Evolutionary conservation across 2,113 vertebrate species (phyloP).

Genomic region (Ameiurus melas): DNA sequence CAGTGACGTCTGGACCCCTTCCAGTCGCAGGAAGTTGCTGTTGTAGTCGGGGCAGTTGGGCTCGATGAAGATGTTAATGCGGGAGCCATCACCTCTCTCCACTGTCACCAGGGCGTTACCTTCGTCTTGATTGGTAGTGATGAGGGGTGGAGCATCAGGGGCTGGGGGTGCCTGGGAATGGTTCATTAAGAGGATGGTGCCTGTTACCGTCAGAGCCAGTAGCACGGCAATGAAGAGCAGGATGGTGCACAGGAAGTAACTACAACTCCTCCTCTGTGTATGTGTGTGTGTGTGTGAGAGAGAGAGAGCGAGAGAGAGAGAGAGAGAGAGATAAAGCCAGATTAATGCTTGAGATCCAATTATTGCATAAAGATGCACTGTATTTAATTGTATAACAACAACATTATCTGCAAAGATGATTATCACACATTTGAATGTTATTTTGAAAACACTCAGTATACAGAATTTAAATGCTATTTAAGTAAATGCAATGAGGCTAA

Average conservation of each 20-base stretch:
- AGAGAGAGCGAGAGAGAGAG: no score
- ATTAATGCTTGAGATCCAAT: conserved; percentile 33
- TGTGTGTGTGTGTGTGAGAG: conserved; percentile 41
- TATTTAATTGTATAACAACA: conserved; percentile 14
- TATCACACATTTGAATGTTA: not conserved
- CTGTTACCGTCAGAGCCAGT: conserved; percentile 75
- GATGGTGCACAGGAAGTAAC: conserved; percentile 88
- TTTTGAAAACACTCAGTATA: not conserved
- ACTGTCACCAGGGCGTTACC: conserved; percentile 86
- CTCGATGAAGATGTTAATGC: conserved; percentile 90
- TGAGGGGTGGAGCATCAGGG: conserved; percentile 75
- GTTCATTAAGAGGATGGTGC: conserved; percentile 85
- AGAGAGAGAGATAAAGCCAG: conserved; percentile 28
- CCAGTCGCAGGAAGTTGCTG: conserved; percentile 77
- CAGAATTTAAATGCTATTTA: conserved; percentile 3
- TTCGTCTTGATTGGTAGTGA: conserved; percentile 85
- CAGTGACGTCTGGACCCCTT: conserved; percentile 82
- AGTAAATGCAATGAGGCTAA: not conserved
- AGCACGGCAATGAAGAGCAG: conserved; percentile 81
- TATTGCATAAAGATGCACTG: conserved; percentile 2
- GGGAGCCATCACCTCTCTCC: conserved; percentile 81
- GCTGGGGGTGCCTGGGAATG: conserved; percentile 75
- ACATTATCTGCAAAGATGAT: not conserved
- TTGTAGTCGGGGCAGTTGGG: conserved; percentile 86
- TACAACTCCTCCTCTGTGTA: conserved; percentile 87